Conservation (phyloP, 2,113 vertebrate genomes). For the Pterophyllum scalare region DNA sequence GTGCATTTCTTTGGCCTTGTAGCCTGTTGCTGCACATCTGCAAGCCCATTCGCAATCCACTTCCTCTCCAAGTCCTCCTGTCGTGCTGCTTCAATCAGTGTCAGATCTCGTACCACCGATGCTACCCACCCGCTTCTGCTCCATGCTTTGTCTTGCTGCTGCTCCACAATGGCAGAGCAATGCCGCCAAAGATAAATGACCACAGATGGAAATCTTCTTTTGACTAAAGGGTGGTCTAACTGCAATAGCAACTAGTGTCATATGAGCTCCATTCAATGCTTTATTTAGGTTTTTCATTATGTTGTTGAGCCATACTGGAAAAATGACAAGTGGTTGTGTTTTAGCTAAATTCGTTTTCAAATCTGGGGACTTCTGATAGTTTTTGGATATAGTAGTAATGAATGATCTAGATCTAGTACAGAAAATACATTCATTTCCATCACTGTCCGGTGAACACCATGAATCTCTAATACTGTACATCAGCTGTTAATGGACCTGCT, state of each 20-base stretch:
- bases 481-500: neutral
- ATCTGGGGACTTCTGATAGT: neutral
- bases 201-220: neutral
- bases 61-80: neutral
- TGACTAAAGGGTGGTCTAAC: neutral
- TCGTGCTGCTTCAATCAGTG: neutral
- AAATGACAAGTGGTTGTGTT: neutral
- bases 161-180: neutral
- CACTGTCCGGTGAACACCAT: neutral
- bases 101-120: neutral
- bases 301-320: neutral
- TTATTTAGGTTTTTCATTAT: neutral
- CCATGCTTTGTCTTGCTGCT: neutral
- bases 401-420: neutral
- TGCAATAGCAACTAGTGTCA: slow-evolving; percentile 21
- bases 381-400: accelerated
- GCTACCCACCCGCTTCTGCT: neutral
- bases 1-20: neutral
- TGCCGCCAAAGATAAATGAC: neutral
- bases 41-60: neutral
- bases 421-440: neutral
- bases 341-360: neutral
- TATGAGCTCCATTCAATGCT: neutral
- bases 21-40: neutral
- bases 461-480: neutral